Percentiles rank a stretch among this genome's conserved stretches.
Evolutionary conservation across 2,797 vertebrate genomes (phyloP).

Genomic region (Paramormyrops hopkinsi): DNA sequence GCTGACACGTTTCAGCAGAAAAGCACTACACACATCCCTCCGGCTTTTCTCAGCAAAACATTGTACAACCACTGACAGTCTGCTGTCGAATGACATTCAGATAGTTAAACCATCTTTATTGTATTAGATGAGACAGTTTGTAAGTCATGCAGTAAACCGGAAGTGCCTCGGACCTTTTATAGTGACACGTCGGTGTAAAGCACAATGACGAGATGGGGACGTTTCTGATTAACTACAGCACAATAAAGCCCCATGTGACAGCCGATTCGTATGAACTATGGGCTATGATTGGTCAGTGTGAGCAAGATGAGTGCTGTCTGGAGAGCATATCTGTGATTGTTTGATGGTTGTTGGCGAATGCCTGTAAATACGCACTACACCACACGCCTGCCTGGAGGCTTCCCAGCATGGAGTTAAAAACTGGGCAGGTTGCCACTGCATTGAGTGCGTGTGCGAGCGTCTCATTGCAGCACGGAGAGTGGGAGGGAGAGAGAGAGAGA

Average conservation of each 20-base stretch:
- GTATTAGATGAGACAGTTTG: background rate
- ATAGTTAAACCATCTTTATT: background rate
- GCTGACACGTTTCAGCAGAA: background rate
- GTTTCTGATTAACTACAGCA: background rate
- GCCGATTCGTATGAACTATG: background rate
- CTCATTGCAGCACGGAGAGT: slow-evolving; percentile 23
- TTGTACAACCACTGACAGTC: background rate
- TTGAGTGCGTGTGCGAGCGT: background rate
- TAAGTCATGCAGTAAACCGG: background rate
- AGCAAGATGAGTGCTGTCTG: background rate
- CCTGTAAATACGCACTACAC: background rate
- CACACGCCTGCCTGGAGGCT: background rate
- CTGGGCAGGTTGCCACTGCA: slow-evolving; percentile 1
- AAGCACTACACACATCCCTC: background rate
- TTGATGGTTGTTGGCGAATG: background rate
- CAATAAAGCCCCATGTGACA: background rate
- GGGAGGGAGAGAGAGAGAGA: slow-evolving; percentile 28
- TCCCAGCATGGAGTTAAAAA: slow-evolving; percentile 17
- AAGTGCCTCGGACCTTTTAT: background rate
- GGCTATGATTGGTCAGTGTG: background rate
- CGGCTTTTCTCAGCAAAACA: background rate
- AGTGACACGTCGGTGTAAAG: background rate
- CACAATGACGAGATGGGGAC: background rate
- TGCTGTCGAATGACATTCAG: background rate
- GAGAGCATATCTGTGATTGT: background rate